Base-by-base conservation (phyloP, 2,888 invertebrate species). In the Chrysina gloriosa region DNA sequence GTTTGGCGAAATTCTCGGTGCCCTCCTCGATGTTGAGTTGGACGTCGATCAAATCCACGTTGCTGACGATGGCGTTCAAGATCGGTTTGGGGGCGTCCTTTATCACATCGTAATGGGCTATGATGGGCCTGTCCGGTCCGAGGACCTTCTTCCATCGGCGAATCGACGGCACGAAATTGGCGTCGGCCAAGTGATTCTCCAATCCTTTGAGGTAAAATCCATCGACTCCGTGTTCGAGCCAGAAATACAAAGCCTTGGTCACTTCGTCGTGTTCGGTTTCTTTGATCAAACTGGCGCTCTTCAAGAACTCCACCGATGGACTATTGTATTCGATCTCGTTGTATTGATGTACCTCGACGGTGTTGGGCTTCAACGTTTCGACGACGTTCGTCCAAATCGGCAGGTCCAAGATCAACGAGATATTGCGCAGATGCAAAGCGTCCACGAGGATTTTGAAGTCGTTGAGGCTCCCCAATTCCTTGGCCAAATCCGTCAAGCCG, bases 201-300 rank as follows among this genome's bases (percentile, higher is more conserved):
- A 95, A 81, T 6, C 92, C 92, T 81, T 94, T 94, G 4, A 97
- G 84, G 79, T 95, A 94, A 81, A 97, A 95, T 0, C 97, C 97
- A 82, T 96, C 94, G 2, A 96, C 92, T 4, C 92, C 93, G 70
- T 89, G 85, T n/a, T 86, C 84, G 21, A 89, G 79, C 94, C 94
- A 95, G 76, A 87, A 88, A 21, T 84, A 80, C 11, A 94, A 80
- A 0, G 90, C 89, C 29, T 85, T 83, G 70, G 90, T 86, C 54
- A 92, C 86, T 0, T 84, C 72, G 72, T 86, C 84, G 7, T 61
- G 61, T 9, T 65, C 42, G 16, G 11, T 19, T 19, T 47, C 39
- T 16, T 45, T 25, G 19, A 47, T 16, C 27, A 50, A 39, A 27
- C 48, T 67, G 9, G 36, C 66, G 21, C 66, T 69, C 25, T 50